Evolutionary conservation across 2,888 invertebrate genomes (phyloP).

Genomic region (Lathronympha strigana): DNA sequence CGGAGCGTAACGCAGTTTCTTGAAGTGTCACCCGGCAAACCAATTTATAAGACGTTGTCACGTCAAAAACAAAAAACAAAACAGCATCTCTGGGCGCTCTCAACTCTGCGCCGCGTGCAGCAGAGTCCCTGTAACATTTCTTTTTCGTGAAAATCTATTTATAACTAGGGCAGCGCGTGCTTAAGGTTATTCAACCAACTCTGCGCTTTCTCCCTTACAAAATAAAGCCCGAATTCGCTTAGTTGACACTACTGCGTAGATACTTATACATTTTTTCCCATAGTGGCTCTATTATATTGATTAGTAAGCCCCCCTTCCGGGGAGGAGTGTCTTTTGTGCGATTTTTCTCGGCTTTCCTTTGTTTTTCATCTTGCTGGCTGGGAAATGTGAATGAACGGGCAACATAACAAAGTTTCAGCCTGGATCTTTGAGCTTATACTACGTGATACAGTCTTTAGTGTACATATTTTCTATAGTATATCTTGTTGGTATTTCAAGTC

Average conservation of each 20-base stretch:
- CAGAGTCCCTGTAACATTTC: slow-evolving; percentile 84
- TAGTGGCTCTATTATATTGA: slow-evolving; percentile 84
- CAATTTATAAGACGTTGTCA: no score
- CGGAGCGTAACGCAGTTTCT: no score
- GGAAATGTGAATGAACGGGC: slow-evolving; percentile 51
- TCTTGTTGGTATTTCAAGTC: no score
- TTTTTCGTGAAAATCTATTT: slow-evolving; percentile 85
- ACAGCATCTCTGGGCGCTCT: slow-evolving; percentile 50
- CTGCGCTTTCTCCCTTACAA: slow-evolving; percentile 52
- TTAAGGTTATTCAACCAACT: slow-evolving; percentile 49
- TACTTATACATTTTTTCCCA: slow-evolving; percentile 78
- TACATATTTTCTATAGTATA: no score
- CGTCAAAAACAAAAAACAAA: not conserved
- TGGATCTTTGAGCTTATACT: not conserved
- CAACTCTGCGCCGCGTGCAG: slow-evolving; percentile 75
- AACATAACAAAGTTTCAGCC: slow-evolving; percentile 1
- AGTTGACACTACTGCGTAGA: slow-evolving; percentile 52
- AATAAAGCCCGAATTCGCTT: slow-evolving; percentile 50
- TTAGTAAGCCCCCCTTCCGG: slow-evolving; percentile 79
- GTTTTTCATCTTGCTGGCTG: slow-evolving; percentile 64
- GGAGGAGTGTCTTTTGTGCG: slow-evolving; percentile 71
- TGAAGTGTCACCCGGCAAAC: no score
- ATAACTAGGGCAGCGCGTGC: slow-evolving; percentile 80
- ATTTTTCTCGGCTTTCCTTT: slow-evolving; percentile 72
- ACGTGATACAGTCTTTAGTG: not conserved